Evolutionary conservation across 2,797 vertebrate genomes (phyloP).

Genomic region (Ciconia nigra): DNA sequence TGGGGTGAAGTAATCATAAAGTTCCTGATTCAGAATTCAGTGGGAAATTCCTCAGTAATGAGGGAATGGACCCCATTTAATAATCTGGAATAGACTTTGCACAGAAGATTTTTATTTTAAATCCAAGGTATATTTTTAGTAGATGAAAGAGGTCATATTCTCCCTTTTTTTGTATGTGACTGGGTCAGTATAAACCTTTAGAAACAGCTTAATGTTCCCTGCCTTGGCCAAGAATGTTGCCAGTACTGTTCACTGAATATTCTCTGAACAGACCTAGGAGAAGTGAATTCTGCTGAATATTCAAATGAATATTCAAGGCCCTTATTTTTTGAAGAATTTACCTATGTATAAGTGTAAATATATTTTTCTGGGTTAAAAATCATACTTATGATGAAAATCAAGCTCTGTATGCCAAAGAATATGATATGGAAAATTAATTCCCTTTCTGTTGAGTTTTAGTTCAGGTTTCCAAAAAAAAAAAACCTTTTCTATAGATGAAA

Average conservation of each 20-base stretch:
- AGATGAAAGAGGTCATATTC: background rate
- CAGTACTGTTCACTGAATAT: background rate
- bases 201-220: background rate
- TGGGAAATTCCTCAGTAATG: background rate
- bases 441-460: background rate
- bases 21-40: background rate
- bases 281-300: background rate
- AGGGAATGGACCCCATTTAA: background rate
- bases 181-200: background rate
- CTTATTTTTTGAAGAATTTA: background rate
- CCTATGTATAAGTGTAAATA: background rate
- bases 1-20: background rate
- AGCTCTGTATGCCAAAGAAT: background rate
- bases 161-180: background rate
- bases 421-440: background rate
- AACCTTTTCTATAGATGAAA: background rate
- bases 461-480: background rate
- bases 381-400: background rate
- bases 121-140: background rate
- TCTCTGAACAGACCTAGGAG: background rate
- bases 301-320: background rate
- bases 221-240: background rate
- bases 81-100: background rate
- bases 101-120: background rate
- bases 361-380: background rate